These are phyloP conservation scores for Nilaparvata lugens DNA, from an alignment of 1,140 invertebrate species.

Conservation along the genomic window DNA sequence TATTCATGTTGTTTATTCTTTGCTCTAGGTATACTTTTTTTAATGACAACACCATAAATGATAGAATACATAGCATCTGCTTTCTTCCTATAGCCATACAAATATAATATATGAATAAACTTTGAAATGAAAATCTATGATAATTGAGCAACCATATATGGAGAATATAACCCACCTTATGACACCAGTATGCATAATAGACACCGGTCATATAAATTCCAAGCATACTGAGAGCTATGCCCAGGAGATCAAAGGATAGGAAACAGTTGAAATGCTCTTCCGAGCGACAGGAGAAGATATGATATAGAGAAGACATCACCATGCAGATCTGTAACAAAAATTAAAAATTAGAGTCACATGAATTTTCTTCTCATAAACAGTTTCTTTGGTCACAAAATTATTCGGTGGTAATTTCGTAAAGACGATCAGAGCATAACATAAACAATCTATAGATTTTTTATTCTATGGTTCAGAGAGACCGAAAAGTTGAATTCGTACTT, in stretches of 20 bases:
- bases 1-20: too few species aligned
- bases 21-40: too few species aligned
- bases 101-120: too few species aligned
- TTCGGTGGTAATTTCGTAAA: background rate
- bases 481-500: too few species aligned
- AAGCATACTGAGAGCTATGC: constrained; percentile 83
- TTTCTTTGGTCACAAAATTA: background rate
- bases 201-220: constrained; percentile 93
- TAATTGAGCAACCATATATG: background rate
- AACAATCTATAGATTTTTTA: background rate
- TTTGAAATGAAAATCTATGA: too few species aligned
- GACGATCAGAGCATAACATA: too few species aligned
- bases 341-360: too few species aligned
- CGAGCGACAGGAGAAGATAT: constrained; percentile 88
- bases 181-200: constrained; percentile 95
- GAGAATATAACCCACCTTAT: constrained; percentile 53
- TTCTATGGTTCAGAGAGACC: background rate
- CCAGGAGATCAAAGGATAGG: constrained; percentile 84
- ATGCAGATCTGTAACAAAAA: constrained; percentile 74
- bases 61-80: too few species aligned
- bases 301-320: constrained; percentile 84
- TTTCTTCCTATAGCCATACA: too few species aligned
- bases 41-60: too few species aligned
- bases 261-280: constrained; percentile 79
- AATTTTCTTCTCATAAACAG: too few species aligned